Evolutionary conservation across 2,113 vertebrate genomes (phyloP), one percentile per base, ranked within the genome.

Genomic region (Patagioenas fasciata): DNA sequence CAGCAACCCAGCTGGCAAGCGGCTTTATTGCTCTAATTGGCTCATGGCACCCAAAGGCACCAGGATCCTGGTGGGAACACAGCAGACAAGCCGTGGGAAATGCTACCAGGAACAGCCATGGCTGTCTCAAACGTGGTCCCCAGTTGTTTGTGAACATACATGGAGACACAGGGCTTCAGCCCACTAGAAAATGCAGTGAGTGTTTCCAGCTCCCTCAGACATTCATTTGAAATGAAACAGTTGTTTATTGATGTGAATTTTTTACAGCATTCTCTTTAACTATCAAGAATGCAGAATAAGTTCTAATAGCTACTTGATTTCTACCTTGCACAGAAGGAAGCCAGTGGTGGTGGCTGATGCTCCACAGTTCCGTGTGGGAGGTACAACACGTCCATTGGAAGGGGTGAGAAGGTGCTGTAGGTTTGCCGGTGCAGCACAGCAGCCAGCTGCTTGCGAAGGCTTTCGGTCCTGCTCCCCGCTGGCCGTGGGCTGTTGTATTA

Each of bases 331-430:
- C 1, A 72, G 57, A 20, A 74, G 34, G 64, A 8, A 26, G 28
- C 8, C 25, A 10, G 2, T 56, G 32, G 10, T 3, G 17, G 42
- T 36, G 48, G 5, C n/a, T 92, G 50, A 3, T 38, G n/a, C 72
- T 80, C 25, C 40, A 15, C 0, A 2, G 61, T 29, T 73, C 0
- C 0, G 14, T 1, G 1, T 67, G 51, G 64, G 58, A 56, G 60
- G 40, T 47, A 40, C 38, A 79, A 67, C 26, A 6, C 5, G 11
- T 51, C 70, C 16, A 14, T 28, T 57, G 42, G 57, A 50, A 53
- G 32, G 51, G 16, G 5, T 29, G 50, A 85, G 73, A 74, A 57
- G 54, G 24, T 89, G 51, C 60, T 65, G 47, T 48, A 20, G 15
- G 26, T 60, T 73, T 80, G 24, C 24, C 15, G 24, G 21, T 32